A percentile compares a stretch with the other conserved stretches of the same genome.
These are phyloP conservation scores for Tipula helvola DNA, from an alignment of 2,888 invertebrate species.

Conservation along the genomic window DNA sequence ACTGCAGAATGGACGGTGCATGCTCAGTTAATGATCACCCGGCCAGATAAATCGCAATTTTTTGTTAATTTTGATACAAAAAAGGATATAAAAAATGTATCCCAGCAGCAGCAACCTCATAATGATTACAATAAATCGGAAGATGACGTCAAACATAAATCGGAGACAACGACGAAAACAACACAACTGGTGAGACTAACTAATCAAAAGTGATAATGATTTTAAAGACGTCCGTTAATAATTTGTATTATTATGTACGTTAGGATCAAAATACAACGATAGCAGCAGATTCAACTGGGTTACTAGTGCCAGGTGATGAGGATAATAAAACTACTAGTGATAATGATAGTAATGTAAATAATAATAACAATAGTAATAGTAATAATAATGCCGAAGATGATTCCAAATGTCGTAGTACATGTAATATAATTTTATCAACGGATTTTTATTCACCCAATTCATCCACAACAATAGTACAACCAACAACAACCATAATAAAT, in stretches of 20 bases:
- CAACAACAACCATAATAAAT: slow-evolving; percentile 15
- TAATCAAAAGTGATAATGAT: slow-evolving; percentile 16
- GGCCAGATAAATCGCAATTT: slow-evolving; percentile 33
- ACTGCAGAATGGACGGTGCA: slow-evolving; percentile 54
- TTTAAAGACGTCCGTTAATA: slow-evolving; percentile 26
- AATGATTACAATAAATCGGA: slow-evolving; percentile 17
- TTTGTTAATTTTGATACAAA: slow-evolving; percentile 16
- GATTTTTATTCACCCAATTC: slow-evolving; percentile 26
- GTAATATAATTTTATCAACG: slow-evolving; percentile 49
- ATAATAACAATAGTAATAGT: neutral
- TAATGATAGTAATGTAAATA: neutral
- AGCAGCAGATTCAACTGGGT: slow-evolving; percentile 10
- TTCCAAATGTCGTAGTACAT: slow-evolving; percentile 48
- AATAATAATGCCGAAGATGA: neutral
- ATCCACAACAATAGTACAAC: neutral
- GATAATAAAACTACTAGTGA: neutral
- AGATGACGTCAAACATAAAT: neutral
- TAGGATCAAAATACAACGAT: slow-evolving; percentile 6
- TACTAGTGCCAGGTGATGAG: neutral
- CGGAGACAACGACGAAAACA: neutral
- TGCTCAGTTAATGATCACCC: slow-evolving; percentile 52
- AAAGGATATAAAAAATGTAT: slow-evolving; percentile 20
- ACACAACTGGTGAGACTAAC: neutral
- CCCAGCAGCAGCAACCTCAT: neutral
- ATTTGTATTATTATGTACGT: neutral